phyloP scores from a whole-genome alignment of 2,888 invertebrate genomes.

The Cloeon dipterum region DNA sequence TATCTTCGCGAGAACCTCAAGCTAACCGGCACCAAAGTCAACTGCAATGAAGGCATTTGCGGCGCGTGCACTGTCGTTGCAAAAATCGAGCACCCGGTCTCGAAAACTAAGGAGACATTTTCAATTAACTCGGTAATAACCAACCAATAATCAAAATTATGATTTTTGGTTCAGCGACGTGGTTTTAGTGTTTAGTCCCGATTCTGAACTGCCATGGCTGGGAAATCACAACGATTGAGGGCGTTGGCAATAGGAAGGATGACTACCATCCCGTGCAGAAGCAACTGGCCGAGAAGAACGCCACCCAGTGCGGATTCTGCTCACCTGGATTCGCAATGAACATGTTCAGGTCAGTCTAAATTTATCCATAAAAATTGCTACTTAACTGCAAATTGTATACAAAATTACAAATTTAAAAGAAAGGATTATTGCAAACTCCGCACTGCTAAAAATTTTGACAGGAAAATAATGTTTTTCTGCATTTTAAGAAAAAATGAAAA shows the following conservation, averaged over 20 bases:
- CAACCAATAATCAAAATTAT: too few species aligned
- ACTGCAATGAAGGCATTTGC: slow-evolving; percentile 53
- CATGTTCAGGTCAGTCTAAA: slow-evolving; percentile 44
- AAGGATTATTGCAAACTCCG: too few species aligned
- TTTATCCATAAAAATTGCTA: too few species aligned
- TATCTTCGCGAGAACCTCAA: slow-evolving; percentile 34
- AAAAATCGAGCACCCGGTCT: slow-evolving; percentile 21
- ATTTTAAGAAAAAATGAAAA: too few species aligned
- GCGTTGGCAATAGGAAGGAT: slow-evolving; percentile 34
- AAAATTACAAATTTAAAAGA: too few species aligned
- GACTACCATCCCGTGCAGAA: slow-evolving; percentile 49
- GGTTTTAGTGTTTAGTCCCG: slow-evolving; percentile 42
- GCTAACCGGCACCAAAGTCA: slow-evolving; percentile 40
- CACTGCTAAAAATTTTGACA: too few species aligned
- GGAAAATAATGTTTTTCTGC: too few species aligned
- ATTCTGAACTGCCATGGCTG: slow-evolving; percentile 37
- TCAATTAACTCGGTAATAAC: slow-evolving; percentile 44
- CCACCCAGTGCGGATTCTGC: slow-evolving; percentile 53
- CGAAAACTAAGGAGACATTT: slow-evolving; percentile 23
- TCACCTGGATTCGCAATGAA: slow-evolving; percentile 58
- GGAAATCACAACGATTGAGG: slow-evolving; percentile 47
- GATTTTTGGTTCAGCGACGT: too few species aligned
- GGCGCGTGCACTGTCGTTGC: slow-evolving; percentile 31
- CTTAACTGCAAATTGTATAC: too few species aligned
- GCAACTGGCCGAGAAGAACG: slow-evolving; percentile 36